phyloP scores from a whole-genome alignment of 2,113 vertebrate genomes.

The Phalacrocorax carbo region DNA sequence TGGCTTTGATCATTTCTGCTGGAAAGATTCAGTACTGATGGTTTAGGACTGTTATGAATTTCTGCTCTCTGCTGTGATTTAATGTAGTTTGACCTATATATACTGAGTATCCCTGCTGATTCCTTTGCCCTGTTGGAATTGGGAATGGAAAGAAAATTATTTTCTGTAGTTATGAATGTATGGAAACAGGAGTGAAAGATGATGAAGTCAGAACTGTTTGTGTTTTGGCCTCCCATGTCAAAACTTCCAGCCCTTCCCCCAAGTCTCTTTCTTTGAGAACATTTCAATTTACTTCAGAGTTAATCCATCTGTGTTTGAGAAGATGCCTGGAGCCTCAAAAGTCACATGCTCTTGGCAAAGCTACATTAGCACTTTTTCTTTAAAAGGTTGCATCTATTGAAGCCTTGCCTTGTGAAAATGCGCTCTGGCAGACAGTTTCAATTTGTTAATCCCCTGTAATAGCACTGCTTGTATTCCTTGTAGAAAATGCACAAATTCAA shows the following conservation, averaged over 20 bases:
- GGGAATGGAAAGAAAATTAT: background rate
- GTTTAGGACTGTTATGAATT: background rate
- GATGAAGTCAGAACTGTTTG: background rate
- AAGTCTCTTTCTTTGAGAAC: background rate
- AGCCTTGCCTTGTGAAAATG: background rate
- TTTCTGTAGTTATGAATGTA: background rate
- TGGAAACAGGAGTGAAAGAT: background rate
- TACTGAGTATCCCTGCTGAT: background rate
- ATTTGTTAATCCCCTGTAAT: background rate
- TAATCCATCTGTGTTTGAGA: background rate
- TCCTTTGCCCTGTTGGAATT: background rate
- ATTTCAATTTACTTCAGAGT: background rate
- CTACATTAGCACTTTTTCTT: background rate
- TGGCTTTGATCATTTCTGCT: slow-evolving; percentile 1
- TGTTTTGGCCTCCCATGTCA: background rate
- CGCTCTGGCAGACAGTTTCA: background rate
- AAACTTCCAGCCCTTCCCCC: background rate
- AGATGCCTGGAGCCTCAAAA: background rate
- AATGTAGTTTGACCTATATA: background rate
- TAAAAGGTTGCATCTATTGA: background rate
- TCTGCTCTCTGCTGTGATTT: background rate
- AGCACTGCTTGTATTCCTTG: background rate
- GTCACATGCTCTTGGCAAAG: background rate
- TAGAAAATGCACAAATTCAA: background rate
- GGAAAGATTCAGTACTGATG: background rate